Evolutionary conservation across 2,888 invertebrate species (phyloP).

Genomic region (Sesia bembeciformis): DNA sequence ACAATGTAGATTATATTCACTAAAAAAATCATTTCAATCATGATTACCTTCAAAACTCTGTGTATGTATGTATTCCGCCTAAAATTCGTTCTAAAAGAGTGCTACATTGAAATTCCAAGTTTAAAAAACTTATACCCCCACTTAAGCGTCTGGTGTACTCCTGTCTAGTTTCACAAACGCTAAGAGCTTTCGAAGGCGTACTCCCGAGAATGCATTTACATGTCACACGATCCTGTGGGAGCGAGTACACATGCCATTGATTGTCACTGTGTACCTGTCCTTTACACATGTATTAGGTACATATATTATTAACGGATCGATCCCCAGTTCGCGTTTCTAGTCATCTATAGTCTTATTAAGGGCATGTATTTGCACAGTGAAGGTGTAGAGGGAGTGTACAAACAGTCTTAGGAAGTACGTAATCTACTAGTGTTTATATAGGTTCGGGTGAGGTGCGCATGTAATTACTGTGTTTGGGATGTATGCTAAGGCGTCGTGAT

Average conservation of each 20-base stretch:
- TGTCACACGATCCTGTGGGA: slow-evolving; percentile 57
- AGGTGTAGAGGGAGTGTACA: slow-evolving; percentile 21
- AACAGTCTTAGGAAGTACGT: slow-evolving; percentile 37
- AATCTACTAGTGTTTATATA: slow-evolving; percentile 23
- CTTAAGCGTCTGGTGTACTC: not conserved
- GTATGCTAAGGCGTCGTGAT: not conserved
- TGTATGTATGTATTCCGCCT: no score
- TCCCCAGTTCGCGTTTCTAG: slow-evolving; percentile 11
- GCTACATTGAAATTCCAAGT: not conserved
- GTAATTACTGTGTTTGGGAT: not conserved
- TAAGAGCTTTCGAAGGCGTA: slow-evolving; percentile 63
- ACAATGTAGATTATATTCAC: no score
- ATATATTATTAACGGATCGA: slow-evolving; percentile 35
- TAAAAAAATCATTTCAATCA: no score
- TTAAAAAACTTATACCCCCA: not conserved
- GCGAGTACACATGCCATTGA: slow-evolving; percentile 52
- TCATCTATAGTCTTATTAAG: slow-evolving; percentile 28
- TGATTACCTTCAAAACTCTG: no score
- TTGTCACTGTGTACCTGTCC: slow-evolving; percentile 44
- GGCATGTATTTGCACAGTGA: slow-evolving; percentile 35
- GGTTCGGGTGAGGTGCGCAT: slow-evolving; percentile 14
- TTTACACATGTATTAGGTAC: slow-evolving; percentile 17
- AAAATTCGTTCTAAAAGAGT: no score
- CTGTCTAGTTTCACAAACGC: slow-evolving; percentile 8
- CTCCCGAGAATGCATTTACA: slow-evolving; percentile 66